These are phyloP conservation scores for Piaya cayana DNA, from an alignment of 2,113 vertebrate genomes.

Conservation along the genomic window DNA sequence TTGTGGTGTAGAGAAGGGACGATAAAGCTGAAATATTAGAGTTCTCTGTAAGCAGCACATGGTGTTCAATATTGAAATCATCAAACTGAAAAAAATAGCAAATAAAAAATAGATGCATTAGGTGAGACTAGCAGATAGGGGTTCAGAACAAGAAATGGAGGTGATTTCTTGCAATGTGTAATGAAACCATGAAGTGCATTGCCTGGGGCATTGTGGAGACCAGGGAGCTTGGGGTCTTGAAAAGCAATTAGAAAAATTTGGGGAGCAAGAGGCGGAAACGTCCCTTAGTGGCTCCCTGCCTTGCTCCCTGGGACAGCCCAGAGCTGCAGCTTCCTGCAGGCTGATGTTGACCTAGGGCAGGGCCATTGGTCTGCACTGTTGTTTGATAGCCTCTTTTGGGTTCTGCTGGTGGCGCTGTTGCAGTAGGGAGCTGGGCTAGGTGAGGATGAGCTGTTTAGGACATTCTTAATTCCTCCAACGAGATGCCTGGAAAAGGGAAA, in stretches of 20 bases:
- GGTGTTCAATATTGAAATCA: background rate
- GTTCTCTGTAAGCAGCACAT: background rate
- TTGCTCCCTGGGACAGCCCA: background rate
- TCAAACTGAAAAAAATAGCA: background rate
- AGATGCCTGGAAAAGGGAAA: background rate
- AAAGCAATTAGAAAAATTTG: background rate
- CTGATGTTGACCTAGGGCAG: background rate
- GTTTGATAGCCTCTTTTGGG: background rate
- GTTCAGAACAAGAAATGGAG: background rate
- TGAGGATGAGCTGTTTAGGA: background rate
- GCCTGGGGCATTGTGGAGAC: background rate
- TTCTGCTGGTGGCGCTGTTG: background rate
- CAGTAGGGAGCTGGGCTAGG: background rate
- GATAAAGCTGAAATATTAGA: background rate
- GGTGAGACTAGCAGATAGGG: background rate
- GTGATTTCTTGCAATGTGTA: background rate
- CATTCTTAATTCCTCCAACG: background rate
- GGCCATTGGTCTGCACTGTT: background rate
- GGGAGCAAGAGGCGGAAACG: rapidly evolving
- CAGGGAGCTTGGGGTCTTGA: background rate
- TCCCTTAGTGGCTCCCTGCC: rapidly evolving
- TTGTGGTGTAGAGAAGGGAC: background rate
- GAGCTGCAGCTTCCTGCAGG: background rate
- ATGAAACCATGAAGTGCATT: background rate
- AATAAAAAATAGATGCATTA: background rate